Evolutionary conservation across 2,797 vertebrate species (phyloP), one percentile per base, ranked within the genome.

Genomic region (Oceanodroma leucorhoa): DNA sequence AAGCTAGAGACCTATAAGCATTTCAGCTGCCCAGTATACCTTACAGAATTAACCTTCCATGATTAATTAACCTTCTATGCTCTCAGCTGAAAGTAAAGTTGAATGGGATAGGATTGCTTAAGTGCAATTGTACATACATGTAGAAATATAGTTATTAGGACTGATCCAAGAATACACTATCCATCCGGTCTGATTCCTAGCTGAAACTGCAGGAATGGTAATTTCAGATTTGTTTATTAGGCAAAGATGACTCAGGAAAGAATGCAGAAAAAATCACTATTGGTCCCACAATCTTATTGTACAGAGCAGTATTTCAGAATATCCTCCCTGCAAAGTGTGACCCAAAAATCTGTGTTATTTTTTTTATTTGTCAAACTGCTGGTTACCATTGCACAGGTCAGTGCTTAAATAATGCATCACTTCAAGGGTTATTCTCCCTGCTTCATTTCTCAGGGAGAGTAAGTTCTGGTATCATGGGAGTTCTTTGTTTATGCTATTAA

Each of bases 401-500:
- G 16, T 89, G 54, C 12, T 76, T 78, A 73, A 94, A 93, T 54
- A 87, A 87, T 92, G 18, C 27, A 69, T 65, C 40, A 41, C 70
- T 81, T 93, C 84, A 65, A 55, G 55, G 60, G 30, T 62, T 82
- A 72, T 81, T 84, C 22, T 91, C 43, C 27, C 36, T 80, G 41
- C 43, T 83, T 86, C n/a, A 30, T 87, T 97, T 87, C 66, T 94
- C 46, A 45, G 6, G 6, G 46, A 92, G 7, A 66, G 30, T 62
- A 70, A 91, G 26, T 90, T 92, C 80, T 82, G 15, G 8, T 76
- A 79, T 69, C 46, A 55, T 58, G 62, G 14, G 58, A 32, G 8
- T 58, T 86, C 61, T 91, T 76, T 94, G 65, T 82, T 96, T 87
- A 79, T 94, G 46, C 27, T 78, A 75, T 86, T 91, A 90, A 86